Conservation (phyloP, 2,888 invertebrate genomes). For the Epinotia bilunana region DNA sequence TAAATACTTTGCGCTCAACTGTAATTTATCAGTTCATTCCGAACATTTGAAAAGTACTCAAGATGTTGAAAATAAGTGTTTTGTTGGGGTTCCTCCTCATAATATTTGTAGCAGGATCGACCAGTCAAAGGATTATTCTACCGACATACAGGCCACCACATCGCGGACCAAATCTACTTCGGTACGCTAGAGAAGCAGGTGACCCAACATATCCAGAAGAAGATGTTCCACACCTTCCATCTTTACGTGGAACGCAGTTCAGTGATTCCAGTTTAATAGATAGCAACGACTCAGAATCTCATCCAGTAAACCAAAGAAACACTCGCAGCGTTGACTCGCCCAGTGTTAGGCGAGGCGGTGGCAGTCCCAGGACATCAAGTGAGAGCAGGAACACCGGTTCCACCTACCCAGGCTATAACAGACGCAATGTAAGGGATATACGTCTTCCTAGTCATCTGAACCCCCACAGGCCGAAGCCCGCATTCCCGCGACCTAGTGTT, state of each 20-base stretch:
- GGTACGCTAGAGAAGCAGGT: conserved; percentile 50
- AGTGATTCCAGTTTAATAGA: conserved; percentile 52
- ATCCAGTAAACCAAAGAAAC: conserved; percentile 59
- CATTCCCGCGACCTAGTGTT: conserved; percentile 42
- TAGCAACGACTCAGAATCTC: conserved; percentile 55
- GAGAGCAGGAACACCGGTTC: conserved; percentile 17
- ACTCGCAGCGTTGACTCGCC: conserved; percentile 8
- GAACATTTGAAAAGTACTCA: conserved; percentile 27
- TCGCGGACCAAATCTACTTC: background rate
- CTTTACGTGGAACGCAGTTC: conserved; percentile 19
- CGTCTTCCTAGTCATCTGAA: conserved; percentile 32
- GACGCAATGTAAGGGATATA: conserved; percentile 45
- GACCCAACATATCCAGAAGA: conserved; percentile 53
- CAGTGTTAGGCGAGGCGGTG: background rate
- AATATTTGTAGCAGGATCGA: conserved; percentile 51
- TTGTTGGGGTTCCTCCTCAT: conserved; percentile 49
- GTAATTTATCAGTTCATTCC: conserved; percentile 15
- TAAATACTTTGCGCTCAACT: conserved; percentile 42
- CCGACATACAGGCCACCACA: conserved; percentile 54
- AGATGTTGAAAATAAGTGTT: conserved; percentile 49
- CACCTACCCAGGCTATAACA: conserved; percentile 35
- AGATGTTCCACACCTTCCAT: conserved; percentile 45
- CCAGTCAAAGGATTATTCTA: conserved; percentile 51
- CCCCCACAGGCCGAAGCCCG: conserved; percentile 38
- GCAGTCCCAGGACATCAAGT: conserved; percentile 1